Evolutionary conservation across 2,113 vertebrate species (phyloP).

Genomic region (Lutjanus erythropterus): DNA sequence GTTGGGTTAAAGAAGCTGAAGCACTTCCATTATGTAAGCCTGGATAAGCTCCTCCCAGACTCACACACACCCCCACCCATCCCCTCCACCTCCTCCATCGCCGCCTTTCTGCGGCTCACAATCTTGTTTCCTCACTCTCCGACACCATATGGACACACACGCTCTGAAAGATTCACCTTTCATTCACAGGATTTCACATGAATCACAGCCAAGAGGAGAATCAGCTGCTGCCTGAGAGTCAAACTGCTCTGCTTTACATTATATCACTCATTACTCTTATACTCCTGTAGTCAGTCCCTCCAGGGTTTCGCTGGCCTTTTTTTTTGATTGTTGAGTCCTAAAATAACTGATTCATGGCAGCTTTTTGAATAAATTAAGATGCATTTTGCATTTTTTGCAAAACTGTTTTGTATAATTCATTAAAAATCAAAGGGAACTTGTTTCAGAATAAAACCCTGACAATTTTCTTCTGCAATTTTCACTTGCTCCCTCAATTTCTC

Average conservation of each 20-base stretch:
- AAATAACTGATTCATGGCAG: no score
- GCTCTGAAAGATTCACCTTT: conserved; percentile 3
- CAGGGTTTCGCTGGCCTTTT: no score
- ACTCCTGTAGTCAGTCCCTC: neutral
- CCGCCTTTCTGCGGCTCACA: conserved; percentile 23
- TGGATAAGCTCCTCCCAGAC: conserved; percentile 70
- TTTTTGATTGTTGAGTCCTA: no score
- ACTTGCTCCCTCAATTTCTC: no score
- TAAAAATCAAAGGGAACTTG: no score
- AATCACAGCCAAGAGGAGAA: neutral
- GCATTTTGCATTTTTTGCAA: no score
- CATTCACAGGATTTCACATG: conserved; percentile 26
- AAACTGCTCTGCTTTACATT: neutral
- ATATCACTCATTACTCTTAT: neutral
- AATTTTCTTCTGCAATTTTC: no score
- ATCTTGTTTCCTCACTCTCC: conserved; percentile 10
- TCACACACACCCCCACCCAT: no score
- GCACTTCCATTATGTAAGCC: conserved; percentile 80
- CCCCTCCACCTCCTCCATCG: neutral
- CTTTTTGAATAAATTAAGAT: no score
- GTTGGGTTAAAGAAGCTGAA: conserved; percentile 57
- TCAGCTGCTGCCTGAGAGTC: neutral
- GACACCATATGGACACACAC: conserved; percentile 18
- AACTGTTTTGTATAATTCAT: no score
- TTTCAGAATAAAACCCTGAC: no score